Conservation (phyloP, 2,888 invertebrate species). For the Kuschelorhynchus macadamiae region DNA sequence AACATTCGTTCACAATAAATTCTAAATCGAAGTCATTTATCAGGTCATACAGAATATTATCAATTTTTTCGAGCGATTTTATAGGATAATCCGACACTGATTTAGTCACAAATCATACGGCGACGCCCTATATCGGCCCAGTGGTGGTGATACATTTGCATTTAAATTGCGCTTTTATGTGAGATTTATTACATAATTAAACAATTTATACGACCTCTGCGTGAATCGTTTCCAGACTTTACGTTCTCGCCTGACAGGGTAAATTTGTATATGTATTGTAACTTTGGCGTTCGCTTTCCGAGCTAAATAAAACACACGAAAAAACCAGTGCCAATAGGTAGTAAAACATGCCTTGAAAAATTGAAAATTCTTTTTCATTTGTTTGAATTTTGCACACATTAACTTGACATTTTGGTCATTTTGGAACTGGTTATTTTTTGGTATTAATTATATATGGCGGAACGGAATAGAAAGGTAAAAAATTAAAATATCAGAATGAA, state of each 20-base stretch:
- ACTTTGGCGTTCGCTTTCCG: conserved; percentile 10
- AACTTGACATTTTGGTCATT: too few relatives aligned
- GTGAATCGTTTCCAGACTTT: conserved; percentile 39
- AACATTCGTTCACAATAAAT: too few relatives aligned
- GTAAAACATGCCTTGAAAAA: too few relatives aligned
- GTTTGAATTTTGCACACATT: too few relatives aligned
- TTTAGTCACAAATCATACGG: conserved; percentile 46
- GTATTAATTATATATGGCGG: too few relatives aligned
- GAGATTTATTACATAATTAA: conserved; percentile 51
- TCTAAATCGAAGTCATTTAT: neutral
- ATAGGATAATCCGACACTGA: conserved; percentile 38
- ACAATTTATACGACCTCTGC: conserved; percentile 45
- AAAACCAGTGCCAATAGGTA: neutral
- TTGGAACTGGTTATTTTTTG: too few relatives aligned
- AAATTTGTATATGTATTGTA: conserved; percentile 39
- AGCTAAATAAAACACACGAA: neutral
- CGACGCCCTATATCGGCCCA: conserved; percentile 38
- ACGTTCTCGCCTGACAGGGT: conserved; percentile 25
- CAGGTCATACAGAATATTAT: conserved; percentile 4
- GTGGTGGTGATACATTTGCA: conserved; percentile 48
- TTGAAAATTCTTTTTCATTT: too few relatives aligned
- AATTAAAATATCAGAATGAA: too few relatives aligned
- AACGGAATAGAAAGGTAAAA: too few relatives aligned
- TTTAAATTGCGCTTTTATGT: conserved; percentile 49
- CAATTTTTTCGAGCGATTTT: conserved; percentile 26